Evolutionary conservation across 2,797 vertebrate species (phyloP), one percentile per base, ranked within the genome.

Genomic region (Catamblyrhynchus diadema): DNA sequence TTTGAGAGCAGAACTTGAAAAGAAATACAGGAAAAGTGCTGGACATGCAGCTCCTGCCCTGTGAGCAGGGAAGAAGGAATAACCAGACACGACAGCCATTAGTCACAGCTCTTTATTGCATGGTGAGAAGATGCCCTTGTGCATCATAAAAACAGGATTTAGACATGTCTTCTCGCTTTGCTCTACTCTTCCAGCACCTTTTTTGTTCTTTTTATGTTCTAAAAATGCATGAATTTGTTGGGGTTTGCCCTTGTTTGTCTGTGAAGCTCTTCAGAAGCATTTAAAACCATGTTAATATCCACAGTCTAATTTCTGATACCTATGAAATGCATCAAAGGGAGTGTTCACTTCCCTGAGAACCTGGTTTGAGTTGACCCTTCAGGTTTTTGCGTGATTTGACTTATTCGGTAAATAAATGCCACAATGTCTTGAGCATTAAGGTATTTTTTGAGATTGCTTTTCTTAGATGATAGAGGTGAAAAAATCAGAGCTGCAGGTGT

Each of bases 301-400:
- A 2, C 3, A 1, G 25, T 21, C 47, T 59, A 62, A 41, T 84
- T 83, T 81, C 33, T 84, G 24, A 39, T 81, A 39, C 14, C 39
- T 47, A 0, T 37, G 28, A 41, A 64, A 17, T 14, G 4, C 23
- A 14, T n/a, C 4, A 7, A 42, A 72, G 27, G 22, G 18, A 51
- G 5, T 0, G 0, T 56, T 77, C n/a, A 0, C 16, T 82, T 80
- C 47, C 12, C 15, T 0, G 3, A 61, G 33, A 56, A 77, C n/a
- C 22, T 75, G 48, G 4, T 18, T 14, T 51, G 50, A 42, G 30
- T 23, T 81, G 53, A 5, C 28, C 39, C 14, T 54, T 74, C 23
- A 33, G 8, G 21, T 60, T 92, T 81, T 78, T 61, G 15, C 7
- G 1, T 39, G 30, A 27, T 62, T 84, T 73, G 57, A 35, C n/a